Conservation (phyloP, 2,113 vertebrate species). For the Maccullochella peelii region DNA sequence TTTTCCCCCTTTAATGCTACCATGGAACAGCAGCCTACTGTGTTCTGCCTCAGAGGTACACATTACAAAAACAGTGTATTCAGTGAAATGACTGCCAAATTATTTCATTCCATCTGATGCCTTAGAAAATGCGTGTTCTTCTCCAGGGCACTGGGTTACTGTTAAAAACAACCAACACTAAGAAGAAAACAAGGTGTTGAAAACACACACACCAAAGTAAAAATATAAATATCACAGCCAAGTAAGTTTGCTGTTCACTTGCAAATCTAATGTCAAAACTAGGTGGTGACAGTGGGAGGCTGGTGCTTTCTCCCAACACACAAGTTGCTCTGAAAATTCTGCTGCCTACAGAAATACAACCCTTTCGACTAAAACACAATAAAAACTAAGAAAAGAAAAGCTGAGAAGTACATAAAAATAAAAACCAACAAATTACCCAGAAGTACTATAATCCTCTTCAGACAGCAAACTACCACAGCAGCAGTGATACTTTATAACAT, state of each 20-base stretch:
- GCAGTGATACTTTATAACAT: too few relatives aligned
- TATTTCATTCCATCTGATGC: conserved; percentile 11
- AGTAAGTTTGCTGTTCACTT: conserved; percentile 18
- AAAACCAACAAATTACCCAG: not conserved
- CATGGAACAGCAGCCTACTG: not conserved
- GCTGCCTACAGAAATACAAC: not conserved
- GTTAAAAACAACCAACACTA: not conserved
- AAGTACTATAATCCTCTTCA: not conserved
- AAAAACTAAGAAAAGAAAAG: not conserved
- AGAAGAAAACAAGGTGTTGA: conserved; percentile 6
- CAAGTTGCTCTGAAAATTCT: not conserved
- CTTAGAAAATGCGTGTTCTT: not conserved
- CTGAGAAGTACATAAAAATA: not conserved
- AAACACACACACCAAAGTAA: not conserved
- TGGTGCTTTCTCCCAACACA: not conserved
- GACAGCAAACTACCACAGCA: not conserved
- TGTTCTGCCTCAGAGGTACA: conserved; percentile 1
- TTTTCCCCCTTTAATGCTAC: not conserved
- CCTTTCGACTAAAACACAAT: not conserved
- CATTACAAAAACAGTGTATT: not conserved
- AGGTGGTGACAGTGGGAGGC: too few relatives aligned
- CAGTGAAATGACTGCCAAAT: not conserved
- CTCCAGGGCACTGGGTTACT: not conserved
- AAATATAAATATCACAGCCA: conserved; percentile 6
- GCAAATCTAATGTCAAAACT: conserved; percentile 11